Base-by-base conservation (phyloP, 2,113 vertebrate species). In the Callithrix jacchus region DNA sequence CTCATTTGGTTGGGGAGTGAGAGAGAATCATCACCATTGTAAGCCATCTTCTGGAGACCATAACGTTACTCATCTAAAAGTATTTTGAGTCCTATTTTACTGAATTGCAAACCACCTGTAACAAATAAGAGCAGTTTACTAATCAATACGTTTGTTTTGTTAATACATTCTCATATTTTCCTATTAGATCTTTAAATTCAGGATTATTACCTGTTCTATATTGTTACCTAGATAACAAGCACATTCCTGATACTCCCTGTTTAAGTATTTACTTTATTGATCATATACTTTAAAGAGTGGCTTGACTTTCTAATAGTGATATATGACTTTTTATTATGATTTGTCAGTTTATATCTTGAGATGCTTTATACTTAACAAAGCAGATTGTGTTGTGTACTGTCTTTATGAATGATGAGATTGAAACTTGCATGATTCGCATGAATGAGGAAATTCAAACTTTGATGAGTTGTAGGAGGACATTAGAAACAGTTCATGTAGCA, bases 281-380 rank as follows among this genome's bases (percentile, higher is more conserved):
- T 56, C 54, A 47, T 89, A 37, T 58, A 56, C 23, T 77, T 84
- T 8, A 86, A 47, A 94, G 71, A 87, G 81, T 61, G 7, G 40
- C 66, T 91, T 93, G 66, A 56, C 56, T 87, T 91, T 61, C 11
- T 80, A 12, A 70, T n/a, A 81, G 47, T 61, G 30, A 92, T 45
- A n/a, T 90, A 27, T 52, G n/a, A 64, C 61, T 64, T 32, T 64
- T 64, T 64, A 32, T 64, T 64, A 64, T 92, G 92, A 56, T 71
- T 93, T 96, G 37, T 87, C 25, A 79, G 20, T 94, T 71, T 94
- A 27, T 30, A 61, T 80, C 84, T 92, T 95, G 52, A 87, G 45
- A 68, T 92, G 47, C 84, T 77, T 56, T 84, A 64, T 91, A 20
- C 79, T 93, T 94, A 94, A 0, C 66, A 52, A 92, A n/a, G 14